These are phyloP conservation scores for Gnatocerus cornutus DNA, from an alignment of 2,888 invertebrate genomes.

Conservation along the genomic window DNA sequence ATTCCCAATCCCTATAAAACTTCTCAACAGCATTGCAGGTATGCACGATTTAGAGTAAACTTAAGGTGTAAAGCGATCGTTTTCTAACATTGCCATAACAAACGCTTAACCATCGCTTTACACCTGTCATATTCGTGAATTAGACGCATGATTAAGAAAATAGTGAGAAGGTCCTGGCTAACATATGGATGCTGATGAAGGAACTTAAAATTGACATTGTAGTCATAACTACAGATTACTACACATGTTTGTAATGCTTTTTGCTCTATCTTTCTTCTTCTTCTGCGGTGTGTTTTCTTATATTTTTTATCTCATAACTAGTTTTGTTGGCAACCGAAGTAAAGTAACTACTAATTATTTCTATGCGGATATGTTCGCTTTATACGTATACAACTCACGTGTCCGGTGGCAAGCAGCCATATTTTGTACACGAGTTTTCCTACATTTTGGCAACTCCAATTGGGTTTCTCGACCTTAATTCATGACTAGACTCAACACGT, in stretches of 20 bases:
- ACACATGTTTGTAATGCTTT: too few relatives aligned
- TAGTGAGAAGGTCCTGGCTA: too few relatives aligned
- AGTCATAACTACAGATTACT: too few relatives aligned
- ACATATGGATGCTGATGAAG: too few relatives aligned
- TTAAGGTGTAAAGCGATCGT: conserved; percentile 31
- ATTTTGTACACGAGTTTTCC: background rate
- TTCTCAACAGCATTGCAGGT: conserved; percentile 67
- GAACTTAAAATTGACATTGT: too few relatives aligned
- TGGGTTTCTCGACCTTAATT: background rate
- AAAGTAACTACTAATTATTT: too few relatives aligned
- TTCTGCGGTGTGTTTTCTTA: too few relatives aligned
- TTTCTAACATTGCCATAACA: conserved; percentile 3
- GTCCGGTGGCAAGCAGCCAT: background rate
- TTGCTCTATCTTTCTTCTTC: too few relatives aligned
- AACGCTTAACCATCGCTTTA: conserved; percentile 23
- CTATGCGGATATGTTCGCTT: too few relatives aligned
- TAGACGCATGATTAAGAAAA: too few relatives aligned
- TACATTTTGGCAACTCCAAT: background rate
- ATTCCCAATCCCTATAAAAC: conserved; percentile 62
- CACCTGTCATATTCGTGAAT: background rate
- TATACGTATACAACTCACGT: background rate
- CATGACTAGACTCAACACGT: background rate
- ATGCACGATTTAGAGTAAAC: conserved; percentile 60
- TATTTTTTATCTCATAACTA: too few relatives aligned
- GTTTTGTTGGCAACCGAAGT: background rate